These are phyloP conservation scores for Hyperoplus lanceolatus DNA, from an alignment of 2,797 vertebrate genomes.

Conservation along the genomic window DNA sequence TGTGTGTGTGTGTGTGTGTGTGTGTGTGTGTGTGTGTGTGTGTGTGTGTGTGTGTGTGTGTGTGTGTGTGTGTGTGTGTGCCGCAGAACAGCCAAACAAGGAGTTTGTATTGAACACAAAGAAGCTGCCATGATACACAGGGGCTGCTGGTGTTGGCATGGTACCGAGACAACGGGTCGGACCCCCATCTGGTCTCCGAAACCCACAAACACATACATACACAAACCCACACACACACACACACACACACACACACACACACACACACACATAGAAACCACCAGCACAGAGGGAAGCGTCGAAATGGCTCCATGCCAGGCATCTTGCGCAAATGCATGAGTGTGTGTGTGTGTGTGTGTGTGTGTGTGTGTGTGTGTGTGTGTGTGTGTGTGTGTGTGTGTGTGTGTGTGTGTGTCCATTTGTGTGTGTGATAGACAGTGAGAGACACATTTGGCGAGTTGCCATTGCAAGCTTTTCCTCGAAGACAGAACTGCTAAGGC, in stretches of 20 bases:
- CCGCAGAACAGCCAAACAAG: slow-evolving; percentile 46
- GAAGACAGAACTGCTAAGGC: slow-evolving; percentile 48
- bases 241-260: slow-evolving; percentile 31
- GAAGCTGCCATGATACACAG: slow-evolving; percentile 64
- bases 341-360: slow-evolving; percentile 55
- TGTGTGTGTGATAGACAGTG: slow-evolving; percentile 65
- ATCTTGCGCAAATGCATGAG: slow-evolving; percentile 50
- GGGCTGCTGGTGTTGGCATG: slow-evolving; percentile 67
- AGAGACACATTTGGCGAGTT: slow-evolving; percentile 68
- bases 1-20: slow-evolving; percentile 17
- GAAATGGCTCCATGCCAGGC: slow-evolving; percentile 70
- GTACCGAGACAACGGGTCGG: slow-evolving; percentile 65
- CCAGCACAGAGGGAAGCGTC: slow-evolving; percentile 55
- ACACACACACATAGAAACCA: slow-evolving; percentile 23
- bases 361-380: slow-evolving; percentile 39
- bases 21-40: slow-evolving; percentile 21
- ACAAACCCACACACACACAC: slow-evolving; percentile 13
- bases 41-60: slow-evolving; percentile 20
- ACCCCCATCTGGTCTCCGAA: slow-evolving; percentile 77
- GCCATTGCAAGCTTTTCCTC: slow-evolving; percentile 65
- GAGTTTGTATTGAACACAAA: slow-evolving; percentile 62
- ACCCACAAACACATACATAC: slow-evolving; percentile 33
- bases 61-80: slow-evolving; percentile 26
- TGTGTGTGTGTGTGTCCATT: slow-evolving; percentile 61
- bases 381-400: slow-evolving; percentile 37